Conservation (phyloP, 1,140 invertebrate genomes). For the Scylla paramamosain region DNA sequence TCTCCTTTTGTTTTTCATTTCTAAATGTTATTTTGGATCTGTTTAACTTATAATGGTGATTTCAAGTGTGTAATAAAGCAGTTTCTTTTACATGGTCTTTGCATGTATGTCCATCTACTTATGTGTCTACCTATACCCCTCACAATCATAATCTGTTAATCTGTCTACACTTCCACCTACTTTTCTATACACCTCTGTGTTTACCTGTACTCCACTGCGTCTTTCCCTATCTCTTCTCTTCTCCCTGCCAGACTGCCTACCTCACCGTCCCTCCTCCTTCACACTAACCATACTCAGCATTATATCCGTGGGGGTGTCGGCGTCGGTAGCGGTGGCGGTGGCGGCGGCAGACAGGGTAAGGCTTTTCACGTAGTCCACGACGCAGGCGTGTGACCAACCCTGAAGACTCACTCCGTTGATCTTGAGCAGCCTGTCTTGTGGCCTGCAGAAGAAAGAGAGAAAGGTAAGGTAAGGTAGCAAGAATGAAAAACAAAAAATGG, state of each 20-base stretch:
- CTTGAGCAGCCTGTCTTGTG: slow-evolving; percentile 60
- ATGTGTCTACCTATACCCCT: neutral
- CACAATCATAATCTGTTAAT: neutral
- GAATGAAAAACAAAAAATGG: neutral
- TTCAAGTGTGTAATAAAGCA: too few species aligned
- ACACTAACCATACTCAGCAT: neutral
- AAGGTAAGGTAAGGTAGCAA: neutral
- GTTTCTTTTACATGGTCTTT: too few species aligned
- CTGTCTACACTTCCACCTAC: neutral
- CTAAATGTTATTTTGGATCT: too few species aligned
- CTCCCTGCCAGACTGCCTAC: neutral
- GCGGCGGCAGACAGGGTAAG: slow-evolving; percentile 1
- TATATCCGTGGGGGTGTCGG: neutral
- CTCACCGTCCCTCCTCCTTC: neutral
- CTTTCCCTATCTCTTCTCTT: neutral
- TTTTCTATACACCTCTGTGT: neutral
- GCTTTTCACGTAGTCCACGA: slow-evolving; percentile 55
- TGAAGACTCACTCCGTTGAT: slow-evolving; percentile 50
- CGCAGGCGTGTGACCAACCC: slow-evolving; percentile 61
- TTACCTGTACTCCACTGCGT: neutral
- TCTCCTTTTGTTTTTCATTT: too few species aligned
- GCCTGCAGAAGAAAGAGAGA: neutral
- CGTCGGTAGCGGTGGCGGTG: neutral
- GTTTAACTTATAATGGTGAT: too few species aligned
- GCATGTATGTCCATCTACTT: neutral